Conservation (phyloP, 2,797 vertebrate species). For the Macrochelys suwanniensis region DNA sequence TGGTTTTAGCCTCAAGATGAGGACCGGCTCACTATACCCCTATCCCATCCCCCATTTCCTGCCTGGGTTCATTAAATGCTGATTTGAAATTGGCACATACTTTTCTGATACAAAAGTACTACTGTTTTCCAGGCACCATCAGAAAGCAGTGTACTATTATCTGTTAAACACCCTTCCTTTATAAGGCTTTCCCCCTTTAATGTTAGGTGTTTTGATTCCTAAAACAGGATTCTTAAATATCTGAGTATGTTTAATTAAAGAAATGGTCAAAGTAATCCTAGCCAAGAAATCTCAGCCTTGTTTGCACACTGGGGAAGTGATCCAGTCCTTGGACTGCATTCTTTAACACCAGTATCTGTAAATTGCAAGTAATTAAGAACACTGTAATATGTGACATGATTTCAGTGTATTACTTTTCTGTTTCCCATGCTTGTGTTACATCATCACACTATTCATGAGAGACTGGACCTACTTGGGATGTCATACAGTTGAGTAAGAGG, state of each 20-base stretch:
- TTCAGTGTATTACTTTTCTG: conserved; percentile 3
- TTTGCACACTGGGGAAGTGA: conserved; percentile 24
- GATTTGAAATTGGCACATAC: conserved; percentile 82
- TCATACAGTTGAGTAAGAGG: not conserved
- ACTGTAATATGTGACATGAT: not conserved
- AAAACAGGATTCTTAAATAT: conserved; percentile 33
- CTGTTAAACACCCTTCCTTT: conserved; percentile 76
- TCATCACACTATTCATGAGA: not conserved
- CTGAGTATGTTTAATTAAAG: conserved; percentile 52
- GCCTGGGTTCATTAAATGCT: conserved; percentile 88
- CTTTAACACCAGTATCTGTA: conserved; percentile 32
- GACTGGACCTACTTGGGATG: not conserved
- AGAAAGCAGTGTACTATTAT: conserved; percentile 84
- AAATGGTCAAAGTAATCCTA: conserved; percentile 38
- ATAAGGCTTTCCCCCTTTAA: not conserved
- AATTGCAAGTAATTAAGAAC: conserved; percentile 44
- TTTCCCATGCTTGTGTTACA: conserved; percentile 26
- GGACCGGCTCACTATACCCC: conserved; percentile 81
- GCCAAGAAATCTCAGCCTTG: not conserved
- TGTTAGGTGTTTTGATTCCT: conserved; percentile 45
- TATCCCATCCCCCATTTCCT: conserved; percentile 88
- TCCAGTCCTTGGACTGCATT: conserved; percentile 17
- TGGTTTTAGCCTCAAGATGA: conserved; percentile 84
- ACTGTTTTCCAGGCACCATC: conserved; percentile 81
- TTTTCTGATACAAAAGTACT: conserved; percentile 85